phyloP scores from a whole-genome alignment of 2,113 vertebrate species.

The Entosphenus tridentatus region DNA sequence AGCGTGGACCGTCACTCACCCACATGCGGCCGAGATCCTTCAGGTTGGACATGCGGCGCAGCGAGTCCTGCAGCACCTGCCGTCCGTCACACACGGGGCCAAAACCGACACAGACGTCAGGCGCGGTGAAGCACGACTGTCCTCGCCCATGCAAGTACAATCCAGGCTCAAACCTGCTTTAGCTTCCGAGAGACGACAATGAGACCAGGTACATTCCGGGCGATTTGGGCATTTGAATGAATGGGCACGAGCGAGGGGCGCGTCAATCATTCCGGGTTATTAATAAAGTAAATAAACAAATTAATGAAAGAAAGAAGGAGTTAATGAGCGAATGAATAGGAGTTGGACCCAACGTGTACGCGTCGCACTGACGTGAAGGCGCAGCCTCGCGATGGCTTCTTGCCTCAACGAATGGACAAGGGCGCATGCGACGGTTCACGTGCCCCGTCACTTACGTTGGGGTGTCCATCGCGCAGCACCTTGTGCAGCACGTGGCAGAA shows the following conservation, averaged over 20 bases:
- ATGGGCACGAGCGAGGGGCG: too few species aligned
- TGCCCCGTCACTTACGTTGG: conserved; percentile 35
- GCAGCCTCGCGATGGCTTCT: not conserved
- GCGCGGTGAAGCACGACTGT: not conserved
- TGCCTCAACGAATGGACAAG: too few species aligned
- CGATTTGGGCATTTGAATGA: too few species aligned
- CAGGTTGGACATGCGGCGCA: conserved; percentile 71
- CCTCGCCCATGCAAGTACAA: not conserved
- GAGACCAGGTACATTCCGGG: too few species aligned
- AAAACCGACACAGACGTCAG: too few species aligned
- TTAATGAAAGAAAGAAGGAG: too few species aligned
- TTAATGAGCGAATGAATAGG: too few species aligned
- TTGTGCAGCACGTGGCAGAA: conserved; percentile 99
- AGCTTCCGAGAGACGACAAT: too few species aligned
- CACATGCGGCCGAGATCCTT: conserved; percentile 98
- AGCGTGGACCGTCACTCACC: conserved; percentile 27
- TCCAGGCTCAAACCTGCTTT: conserved; percentile 1
- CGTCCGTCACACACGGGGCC: not conserved
- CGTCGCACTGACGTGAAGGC: not conserved
- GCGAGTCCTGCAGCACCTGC: conserved; percentile 83
- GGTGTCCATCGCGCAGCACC: conserved; percentile 73
- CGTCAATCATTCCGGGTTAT: too few species aligned
- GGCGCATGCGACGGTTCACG: not conserved
- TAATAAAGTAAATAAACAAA: too few species aligned
- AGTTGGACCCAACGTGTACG: too few species aligned